Percentiles rank a stretch among this genome's conserved stretches.
These are phyloP conservation scores for Anas bahamensis DNA, from an alignment of 2,797 vertebrate species.

Conservation along the genomic window DNA sequence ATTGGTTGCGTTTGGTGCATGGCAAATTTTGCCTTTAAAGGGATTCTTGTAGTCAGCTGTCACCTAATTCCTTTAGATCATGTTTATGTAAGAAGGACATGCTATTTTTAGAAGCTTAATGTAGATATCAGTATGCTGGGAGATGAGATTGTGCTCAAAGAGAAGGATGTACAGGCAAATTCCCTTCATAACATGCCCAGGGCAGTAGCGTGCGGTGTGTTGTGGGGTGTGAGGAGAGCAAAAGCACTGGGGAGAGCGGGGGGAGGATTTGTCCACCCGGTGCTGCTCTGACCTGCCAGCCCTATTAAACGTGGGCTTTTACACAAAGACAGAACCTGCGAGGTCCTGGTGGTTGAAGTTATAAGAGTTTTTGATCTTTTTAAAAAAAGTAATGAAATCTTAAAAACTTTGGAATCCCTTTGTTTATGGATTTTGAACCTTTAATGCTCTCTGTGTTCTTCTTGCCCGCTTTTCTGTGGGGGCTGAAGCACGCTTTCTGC, in stretches of 20 bases:
- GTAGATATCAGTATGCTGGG: background rate
- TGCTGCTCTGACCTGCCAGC: background rate
- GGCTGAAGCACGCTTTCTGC: background rate
- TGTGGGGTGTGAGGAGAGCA: background rate
- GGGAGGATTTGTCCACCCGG: background rate
- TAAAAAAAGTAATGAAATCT: background rate
- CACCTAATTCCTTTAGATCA: slow-evolving; percentile 31
- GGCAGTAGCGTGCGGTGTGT: background rate
- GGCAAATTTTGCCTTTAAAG: slow-evolving; percentile 21
- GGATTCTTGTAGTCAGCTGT: slow-evolving; percentile 31
- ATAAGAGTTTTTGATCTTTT: background rate
- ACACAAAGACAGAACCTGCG: background rate
- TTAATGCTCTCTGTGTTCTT: background rate
- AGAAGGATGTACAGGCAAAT: background rate
- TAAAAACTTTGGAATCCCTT: background rate
- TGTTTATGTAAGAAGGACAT: slow-evolving; percentile 30
- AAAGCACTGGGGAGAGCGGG: background rate
- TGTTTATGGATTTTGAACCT: background rate
- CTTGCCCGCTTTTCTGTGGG: background rate
- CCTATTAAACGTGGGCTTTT: rapidly evolving
- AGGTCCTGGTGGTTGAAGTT: background rate
- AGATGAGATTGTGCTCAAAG: background rate
- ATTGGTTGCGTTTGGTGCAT: background rate
- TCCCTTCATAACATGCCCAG: background rate
- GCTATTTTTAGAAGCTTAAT: slow-evolving; percentile 12